These are phyloP conservation scores for Acyrthosiphon pisum DNA, from an alignment of 1,140 invertebrate genomes.

Conservation along the genomic window DNA sequence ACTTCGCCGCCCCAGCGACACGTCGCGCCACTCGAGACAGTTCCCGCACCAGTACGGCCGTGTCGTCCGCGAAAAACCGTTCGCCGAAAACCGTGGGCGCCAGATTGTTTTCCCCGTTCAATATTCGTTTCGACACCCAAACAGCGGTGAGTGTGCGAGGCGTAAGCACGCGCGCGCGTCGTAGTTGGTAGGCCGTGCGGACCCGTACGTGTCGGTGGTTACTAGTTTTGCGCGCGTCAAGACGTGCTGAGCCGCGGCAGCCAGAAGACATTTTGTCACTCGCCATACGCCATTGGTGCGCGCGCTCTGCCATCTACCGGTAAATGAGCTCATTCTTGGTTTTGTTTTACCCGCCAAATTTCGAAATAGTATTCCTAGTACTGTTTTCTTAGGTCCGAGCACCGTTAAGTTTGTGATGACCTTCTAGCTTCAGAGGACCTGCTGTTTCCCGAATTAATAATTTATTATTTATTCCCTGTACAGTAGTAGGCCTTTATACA, in stretches of 20 bases:
- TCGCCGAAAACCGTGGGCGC: neutral
- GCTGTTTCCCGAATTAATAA: too few species aligned
- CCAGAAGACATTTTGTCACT: constrained; percentile 11
- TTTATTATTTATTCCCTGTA: too few species aligned
- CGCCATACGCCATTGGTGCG: neutral
- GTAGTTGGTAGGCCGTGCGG: neutral
- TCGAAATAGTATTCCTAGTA: neutral
- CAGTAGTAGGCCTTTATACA: too few species aligned
- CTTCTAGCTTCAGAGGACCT: neutral
- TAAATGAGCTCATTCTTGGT: neutral
- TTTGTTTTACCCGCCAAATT: constrained; percentile 2
- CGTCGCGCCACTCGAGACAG: neutral
- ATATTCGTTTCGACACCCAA: neutral
- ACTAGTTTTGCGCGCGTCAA: constrained; percentile 37
- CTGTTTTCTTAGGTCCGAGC: neutral
- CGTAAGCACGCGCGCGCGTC: neutral
- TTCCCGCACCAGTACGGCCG: neutral
- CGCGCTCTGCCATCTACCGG: constrained; percentile 4
- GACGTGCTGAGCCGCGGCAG: neutral
- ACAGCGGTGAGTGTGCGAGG: neutral
- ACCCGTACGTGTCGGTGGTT: constrained; percentile 36
- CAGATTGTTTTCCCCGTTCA: neutral
- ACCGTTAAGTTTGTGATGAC: too few species aligned
- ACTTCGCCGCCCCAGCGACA: constrained; percentile 24
- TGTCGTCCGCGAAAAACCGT: neutral